Evolutionary conservation across 2,888 invertebrate genomes (phyloP).

Genomic region (Homarus gammarus): DNA sequence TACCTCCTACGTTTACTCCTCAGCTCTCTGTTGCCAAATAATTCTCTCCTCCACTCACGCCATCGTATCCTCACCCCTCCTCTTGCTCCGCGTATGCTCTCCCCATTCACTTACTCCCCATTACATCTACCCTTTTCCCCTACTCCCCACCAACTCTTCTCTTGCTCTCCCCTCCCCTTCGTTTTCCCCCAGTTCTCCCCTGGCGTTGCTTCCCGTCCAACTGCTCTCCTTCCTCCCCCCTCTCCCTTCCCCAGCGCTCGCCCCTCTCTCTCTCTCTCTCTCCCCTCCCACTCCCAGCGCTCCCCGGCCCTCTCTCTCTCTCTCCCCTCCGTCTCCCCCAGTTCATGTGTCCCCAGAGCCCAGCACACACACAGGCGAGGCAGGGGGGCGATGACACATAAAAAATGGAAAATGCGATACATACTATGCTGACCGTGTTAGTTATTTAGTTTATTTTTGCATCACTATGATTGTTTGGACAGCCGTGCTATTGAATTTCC

Average conservation of each 20-base stretch:
- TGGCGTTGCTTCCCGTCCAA: too few relatives aligned
- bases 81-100: not conserved
- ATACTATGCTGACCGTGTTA: constrained; percentile 23
- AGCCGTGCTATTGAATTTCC: constrained; percentile 51
- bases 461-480: constrained; percentile 41
- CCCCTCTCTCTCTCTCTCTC: not conserved
- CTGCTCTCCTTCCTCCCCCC: not conserved
- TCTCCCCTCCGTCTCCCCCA: not conserved
- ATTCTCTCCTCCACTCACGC: not conserved
- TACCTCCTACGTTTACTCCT: not conserved
- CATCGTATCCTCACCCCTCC: not conserved
- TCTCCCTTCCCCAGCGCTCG: not conserved
- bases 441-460: constrained; percentile 31
- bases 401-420: constrained; percentile 38
- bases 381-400: constrained; percentile 38
- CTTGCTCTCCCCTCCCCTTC: not conserved
- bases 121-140: not conserved
- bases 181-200: not conserved
- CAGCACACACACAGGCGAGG: not conserved
- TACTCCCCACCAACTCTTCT: not conserved
- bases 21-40: not conserved
- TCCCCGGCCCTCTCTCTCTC: not conserved
- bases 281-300: too few relatives aligned
- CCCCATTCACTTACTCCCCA: not conserved
- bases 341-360: constrained; percentile 17